Conservation (phyloP, 2,797 vertebrate species). For the Periophthalmus magnuspinnatus region DNA sequence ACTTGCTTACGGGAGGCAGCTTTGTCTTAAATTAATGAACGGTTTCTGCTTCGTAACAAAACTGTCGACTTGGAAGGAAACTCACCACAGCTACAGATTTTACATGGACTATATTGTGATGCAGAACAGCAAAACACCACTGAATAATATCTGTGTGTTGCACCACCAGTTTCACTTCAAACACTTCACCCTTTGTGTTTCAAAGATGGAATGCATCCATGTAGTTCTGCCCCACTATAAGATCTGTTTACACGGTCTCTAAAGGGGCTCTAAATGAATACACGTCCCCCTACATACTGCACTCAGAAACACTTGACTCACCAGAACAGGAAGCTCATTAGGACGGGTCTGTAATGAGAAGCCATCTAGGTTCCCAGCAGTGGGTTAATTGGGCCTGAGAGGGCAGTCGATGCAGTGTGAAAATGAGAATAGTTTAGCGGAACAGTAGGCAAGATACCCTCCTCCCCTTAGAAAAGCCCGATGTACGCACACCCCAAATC, state of each 20-base stretch:
- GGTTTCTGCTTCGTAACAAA: too few relatives aligned
- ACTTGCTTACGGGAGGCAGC: background rate
- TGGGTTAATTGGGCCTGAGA: conserved; percentile 72
- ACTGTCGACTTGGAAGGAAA: background rate
- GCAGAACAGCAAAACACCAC: conserved; percentile 14
- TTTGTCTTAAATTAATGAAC: background rate
- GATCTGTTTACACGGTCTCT: conserved; percentile 58
- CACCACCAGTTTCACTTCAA: background rate
- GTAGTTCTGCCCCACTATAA: conserved; percentile 30
- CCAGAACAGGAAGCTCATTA: conserved; percentile 67
- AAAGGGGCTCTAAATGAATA: conserved; percentile 48
- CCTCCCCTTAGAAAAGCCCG: conserved; percentile 20
- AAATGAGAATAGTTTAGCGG: conserved; percentile 41
- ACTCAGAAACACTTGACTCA: conserved; percentile 50
- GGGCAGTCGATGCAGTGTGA: conserved; percentile 45
- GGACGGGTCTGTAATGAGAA: conserved; percentile 62
- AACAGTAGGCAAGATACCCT: conserved; percentile 24
- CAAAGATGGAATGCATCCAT: conserved; percentile 5
- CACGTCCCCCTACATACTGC: conserved; percentile 30
- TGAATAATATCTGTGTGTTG: conserved; percentile 9
- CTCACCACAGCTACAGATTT: conserved; percentile 15
- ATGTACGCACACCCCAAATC: conserved; percentile 23
- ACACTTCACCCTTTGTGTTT: background rate
- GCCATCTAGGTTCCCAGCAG: conserved; percentile 65
- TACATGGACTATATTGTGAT: conserved; percentile 8